These are phyloP conservation scores for Pristionchus fissidentatus DNA, from an alignment of 2,888 invertebrate species.

Conservation along the genomic window DNA sequence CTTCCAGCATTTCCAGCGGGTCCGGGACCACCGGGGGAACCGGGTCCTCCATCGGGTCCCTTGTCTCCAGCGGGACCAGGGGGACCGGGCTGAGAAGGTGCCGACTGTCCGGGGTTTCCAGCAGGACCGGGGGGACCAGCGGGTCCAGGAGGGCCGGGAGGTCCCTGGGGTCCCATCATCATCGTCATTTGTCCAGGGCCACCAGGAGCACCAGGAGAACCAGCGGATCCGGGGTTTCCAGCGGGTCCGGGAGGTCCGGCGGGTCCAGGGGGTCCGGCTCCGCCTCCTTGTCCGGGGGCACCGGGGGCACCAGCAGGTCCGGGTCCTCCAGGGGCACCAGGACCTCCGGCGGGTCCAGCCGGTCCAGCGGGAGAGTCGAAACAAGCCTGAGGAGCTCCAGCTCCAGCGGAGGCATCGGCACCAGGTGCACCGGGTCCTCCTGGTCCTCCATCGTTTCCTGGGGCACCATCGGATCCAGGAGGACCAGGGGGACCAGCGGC, in stretches of 20 bases:
- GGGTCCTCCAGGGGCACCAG: constrained; percentile 23
- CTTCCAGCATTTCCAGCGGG: constrained; percentile 25
- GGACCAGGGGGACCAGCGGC: constrained; percentile 36
- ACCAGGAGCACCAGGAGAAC: constrained; percentile 18
- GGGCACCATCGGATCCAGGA: constrained; percentile 6
- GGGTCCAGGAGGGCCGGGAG: constrained; percentile 40
- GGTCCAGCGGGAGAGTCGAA: constrained; percentile 42
- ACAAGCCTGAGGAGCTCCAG: background rate
- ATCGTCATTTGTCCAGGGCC: constrained; percentile 42
- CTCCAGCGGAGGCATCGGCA: constrained; percentile 18
- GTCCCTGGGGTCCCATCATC: constrained; percentile 33
- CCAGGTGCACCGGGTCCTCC: constrained; percentile 37
- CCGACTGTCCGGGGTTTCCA: constrained; percentile 29
- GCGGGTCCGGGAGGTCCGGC: constrained; percentile 19
- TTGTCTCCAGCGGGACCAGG: constrained; percentile 26
- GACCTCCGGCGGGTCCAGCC: constrained; percentile 12
- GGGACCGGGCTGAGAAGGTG: constrained; percentile 39
- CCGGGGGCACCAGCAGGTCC: constrained; percentile 16
- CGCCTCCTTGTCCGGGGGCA: constrained; percentile 23
- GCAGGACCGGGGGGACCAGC: constrained; percentile 34
- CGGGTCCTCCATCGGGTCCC: constrained; percentile 36
- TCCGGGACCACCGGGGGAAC: constrained; percentile 16
- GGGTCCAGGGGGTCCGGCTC: constrained; percentile 28
- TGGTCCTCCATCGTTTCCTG: background rate
- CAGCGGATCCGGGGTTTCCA: constrained; percentile 6